Percentiles rank a stretch among this genome's conserved stretches.
Conservation (phyloP, 35 echinoderm and acorn worm genomes). For the Heliocidaris tuberculata region DNA sequence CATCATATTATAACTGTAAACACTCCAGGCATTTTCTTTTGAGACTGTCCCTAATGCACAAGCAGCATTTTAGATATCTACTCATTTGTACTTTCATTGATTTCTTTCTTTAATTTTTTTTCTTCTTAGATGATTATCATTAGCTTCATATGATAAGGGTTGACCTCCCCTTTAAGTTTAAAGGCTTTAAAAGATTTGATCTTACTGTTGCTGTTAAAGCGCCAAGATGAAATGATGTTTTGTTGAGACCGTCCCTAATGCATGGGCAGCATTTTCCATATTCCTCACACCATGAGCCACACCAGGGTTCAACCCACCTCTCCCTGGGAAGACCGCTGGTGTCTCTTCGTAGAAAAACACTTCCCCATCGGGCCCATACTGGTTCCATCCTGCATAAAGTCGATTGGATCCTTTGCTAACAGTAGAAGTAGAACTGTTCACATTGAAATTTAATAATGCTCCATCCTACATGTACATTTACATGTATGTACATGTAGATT, state of each 20-base stretch:
- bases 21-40: neutral
- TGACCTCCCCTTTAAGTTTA: neutral
- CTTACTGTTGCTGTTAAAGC: neutral
- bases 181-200: neutral
- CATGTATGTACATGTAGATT: no score
- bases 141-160: no score
- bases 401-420: neutral
- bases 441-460: no score
- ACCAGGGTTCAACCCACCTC: neutral
- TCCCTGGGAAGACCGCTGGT: neutral
- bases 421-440: neutral
- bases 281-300: constrained; percentile 4
- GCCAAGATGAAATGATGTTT: neutral
- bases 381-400: neutral
- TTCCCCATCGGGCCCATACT: neutral
- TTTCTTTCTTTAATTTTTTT: no score
- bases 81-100: neutral
- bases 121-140: no score
- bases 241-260: constrained; percentile 49
- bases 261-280: constrained; percentile 38
- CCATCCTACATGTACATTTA: no score
- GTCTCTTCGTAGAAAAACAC: constrained; percentile 24
- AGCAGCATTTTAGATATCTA: neutral
- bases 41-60: constrained; percentile 32
- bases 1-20: no score